Evolutionary conservation across 2,797 vertebrate genomes (phyloP), one percentile per base, ranked within the genome.

Genomic region (Gadopsis marmoratus): DNA sequence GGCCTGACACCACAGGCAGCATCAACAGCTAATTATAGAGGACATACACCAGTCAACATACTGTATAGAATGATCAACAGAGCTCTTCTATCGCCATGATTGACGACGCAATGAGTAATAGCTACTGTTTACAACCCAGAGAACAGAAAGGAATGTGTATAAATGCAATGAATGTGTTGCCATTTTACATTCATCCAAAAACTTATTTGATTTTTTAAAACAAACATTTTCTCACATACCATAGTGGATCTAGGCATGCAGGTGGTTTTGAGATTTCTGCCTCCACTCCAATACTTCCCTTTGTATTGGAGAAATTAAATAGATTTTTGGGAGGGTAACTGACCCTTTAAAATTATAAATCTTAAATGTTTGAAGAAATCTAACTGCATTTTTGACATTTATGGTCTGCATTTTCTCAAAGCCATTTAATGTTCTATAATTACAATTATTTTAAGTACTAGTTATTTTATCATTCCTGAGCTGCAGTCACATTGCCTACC

Each of bases 11-110:
- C 55, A 11, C 47, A 29, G 45, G 71, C 60, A 56, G 70, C 73
- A 45, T 78, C 75, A 76, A 33, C 77, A 33, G 71, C 66, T 80
- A 85, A 90, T 89, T 87, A 83, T 50, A 61, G 48, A 69, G 78
- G 65, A 85, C 43, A 68, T 64, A 63, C 39, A 76, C 45, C 50
- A 69, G 75, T 74, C 78, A 43, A 54, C 48, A 54, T 13, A 33
- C 13, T 64, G 76, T 67, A 83, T 6, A 5, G 55, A 37, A n/a
- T 43, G 72, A 89, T 71, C 71, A 77, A 75, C 39, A 13, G 39
- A 11, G 43, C 54, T 67, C 9, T 2, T 83, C 45, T 70, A 62
- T 77, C 51, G 0, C 35, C 33, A 7, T 1, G 47, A 4, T n/a
- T 76, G 75, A 81, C 53, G 31, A 72, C 23, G 65, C 13, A 48